These are phyloP conservation scores for Hycleus cichorii DNA, from an alignment of 1,140 invertebrate genomes.

Conservation along the genomic window DNA sequence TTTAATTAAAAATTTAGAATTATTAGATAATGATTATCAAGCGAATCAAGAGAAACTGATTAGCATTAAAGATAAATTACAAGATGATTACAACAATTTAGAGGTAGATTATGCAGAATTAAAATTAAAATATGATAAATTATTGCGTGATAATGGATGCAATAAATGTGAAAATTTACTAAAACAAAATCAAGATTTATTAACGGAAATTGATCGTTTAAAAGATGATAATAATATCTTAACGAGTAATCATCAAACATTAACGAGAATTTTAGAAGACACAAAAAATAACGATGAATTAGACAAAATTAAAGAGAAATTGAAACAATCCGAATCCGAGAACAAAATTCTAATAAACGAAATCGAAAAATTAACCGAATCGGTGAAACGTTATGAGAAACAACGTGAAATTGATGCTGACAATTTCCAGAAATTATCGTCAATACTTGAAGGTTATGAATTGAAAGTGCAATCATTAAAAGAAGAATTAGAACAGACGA, in stretches of 20 bases:
- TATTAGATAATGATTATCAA: constrained; percentile 36
- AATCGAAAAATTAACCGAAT: constrained; percentile 19
- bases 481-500: constrained; percentile 14
- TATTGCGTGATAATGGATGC: constrained; percentile 1
- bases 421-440: constrained; percentile 26
- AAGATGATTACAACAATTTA: constrained; percentile 47
- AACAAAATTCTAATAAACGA: constrained; percentile 22
- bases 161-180: constrained; percentile 15
- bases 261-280: constrained; percentile 21
- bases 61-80: constrained; percentile 42
- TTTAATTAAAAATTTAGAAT: constrained; percentile 31
- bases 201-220: constrained; percentile 17
- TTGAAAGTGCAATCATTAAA: constrained; percentile 26
- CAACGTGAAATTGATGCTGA: constrained; percentile 24
- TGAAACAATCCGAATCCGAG: constrained; percentile 16
- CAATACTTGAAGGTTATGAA: constrained; percentile 31
- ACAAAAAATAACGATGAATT: constrained; percentile 17
- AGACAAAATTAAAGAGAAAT: constrained; percentile 13
- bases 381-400: constrained; percentile 11
- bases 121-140: constrained; percentile 17
- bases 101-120: constrained; percentile 30
- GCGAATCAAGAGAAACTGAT: constrained; percentile 34
- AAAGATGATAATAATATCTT: constrained; percentile 13
- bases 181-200: constrained; percentile 14
- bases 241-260: neutral